A percentile compares a stretch with the other conserved stretches of the same genome.
Conservation (phyloP, 2,888 invertebrate genomes). For the Oscheius sp. region DNA sequence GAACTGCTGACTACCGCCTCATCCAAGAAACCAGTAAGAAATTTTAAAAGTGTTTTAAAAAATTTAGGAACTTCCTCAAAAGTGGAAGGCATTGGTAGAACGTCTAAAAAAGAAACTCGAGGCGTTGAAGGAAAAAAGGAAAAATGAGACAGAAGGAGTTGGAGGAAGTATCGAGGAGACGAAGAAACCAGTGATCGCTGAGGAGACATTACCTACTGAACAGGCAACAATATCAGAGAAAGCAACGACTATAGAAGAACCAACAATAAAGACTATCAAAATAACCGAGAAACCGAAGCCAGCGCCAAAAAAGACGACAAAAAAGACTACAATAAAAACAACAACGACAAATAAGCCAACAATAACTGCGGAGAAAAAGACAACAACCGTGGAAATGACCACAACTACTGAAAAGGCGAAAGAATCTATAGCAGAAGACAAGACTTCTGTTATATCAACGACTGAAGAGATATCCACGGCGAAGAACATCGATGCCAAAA, state of each 20-base stretch:
- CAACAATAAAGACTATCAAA: neutral
- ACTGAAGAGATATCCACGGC: neutral
- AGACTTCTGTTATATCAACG: neutral
- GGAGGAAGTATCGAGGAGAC: neutral
- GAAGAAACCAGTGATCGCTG: neutral
- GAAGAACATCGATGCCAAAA: neutral
- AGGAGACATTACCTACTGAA: neutral
- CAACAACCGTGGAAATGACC: neutral
- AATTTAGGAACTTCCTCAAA: constrained; percentile 21
- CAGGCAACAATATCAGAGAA: neutral
- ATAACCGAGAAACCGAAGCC: neutral
- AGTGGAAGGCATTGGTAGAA: constrained; percentile 43
- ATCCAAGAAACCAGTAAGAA: constrained; percentile 6
- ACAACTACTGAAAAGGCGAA: neutral
- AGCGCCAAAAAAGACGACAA: neutral
- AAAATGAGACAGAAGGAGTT: constrained; percentile 26
- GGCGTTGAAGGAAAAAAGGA: constrained; percentile 42
- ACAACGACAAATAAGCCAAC: neutral
- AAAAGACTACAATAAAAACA: neutral
- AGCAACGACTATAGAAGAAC: neutral
- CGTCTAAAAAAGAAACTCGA: constrained; percentile 47
- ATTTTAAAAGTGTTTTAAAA: neutral
- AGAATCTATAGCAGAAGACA: neutral
- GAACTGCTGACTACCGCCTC: neutral
- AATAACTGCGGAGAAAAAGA: neutral